A percentile compares a stretch with the other conserved stretches of the same genome.
Conservation (phyloP, 2,888 invertebrate species). For the Thecophora atra region DNA sequence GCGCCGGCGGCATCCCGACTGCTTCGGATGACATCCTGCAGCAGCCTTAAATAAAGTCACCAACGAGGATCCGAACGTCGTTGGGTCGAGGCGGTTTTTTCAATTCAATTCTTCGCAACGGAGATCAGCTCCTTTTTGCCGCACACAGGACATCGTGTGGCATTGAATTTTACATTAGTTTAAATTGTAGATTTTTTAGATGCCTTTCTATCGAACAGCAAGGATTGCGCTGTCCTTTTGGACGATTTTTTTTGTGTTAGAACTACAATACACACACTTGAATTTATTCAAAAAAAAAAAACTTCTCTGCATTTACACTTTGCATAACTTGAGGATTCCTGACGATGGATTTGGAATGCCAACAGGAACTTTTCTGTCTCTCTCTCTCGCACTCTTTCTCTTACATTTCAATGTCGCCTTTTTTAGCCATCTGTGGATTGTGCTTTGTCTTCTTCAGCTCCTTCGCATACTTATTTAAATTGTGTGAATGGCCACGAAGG, state of each 20-base stretch:
- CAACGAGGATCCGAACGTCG: neutral
- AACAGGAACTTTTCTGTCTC: conserved; percentile 24
- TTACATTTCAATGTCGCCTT: neutral
- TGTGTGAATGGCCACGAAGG: conserved; percentile 34
- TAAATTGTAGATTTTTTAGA: conserved; percentile 3
- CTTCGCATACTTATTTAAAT: conserved; percentile 35
- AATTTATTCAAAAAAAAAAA: conserved; percentile 22
- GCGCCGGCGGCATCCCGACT: conserved; percentile 12
- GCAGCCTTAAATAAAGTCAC: conserved; percentile 31
- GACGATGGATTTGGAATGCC: conserved; percentile 54
- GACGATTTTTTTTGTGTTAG: conserved; percentile 23
- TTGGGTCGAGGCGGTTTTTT: neutral
- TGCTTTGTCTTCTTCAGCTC: conserved; percentile 3
- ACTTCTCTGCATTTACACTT: conserved; percentile 20
- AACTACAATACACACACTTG: conserved; percentile 10
- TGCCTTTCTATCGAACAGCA: neutral
- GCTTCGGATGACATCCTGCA: conserved; percentile 7
- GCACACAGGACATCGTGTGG: neutral
- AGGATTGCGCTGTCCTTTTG: neutral
- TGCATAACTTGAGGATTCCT: conserved; percentile 49
- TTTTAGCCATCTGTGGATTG: neutral
- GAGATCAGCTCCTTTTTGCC: neutral
- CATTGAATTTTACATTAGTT: conserved; percentile 35
- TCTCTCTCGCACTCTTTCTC: conserved; percentile 5
- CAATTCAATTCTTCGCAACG: conserved; percentile 11